Evolutionary conservation across 2,797 vertebrate genomes (phyloP), one percentile per base, ranked within the genome.

Genomic region (Melanotaenia trifasciata): DNA sequence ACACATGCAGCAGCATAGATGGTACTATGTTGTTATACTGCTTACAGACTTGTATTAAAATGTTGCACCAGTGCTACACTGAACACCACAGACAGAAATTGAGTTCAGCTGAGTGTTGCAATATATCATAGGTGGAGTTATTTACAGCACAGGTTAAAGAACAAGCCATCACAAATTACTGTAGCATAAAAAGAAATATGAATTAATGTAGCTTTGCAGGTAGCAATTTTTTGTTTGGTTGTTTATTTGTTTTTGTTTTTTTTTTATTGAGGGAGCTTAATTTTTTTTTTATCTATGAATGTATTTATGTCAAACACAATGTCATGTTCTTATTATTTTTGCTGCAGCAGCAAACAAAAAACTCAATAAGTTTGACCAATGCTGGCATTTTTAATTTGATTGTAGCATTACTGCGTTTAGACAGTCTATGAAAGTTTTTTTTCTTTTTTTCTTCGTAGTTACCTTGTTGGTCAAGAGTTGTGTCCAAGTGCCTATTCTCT

Each of bases 401-500:
- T 64, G 71, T 73, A 70, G 54, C 70, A 51, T 33, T 24, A 35
- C 32, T 35, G 43, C 12, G 20, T 76, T 63, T 66, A 66, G 32
- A 33, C 32, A 71, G 50, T 66, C 18, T 53, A 22, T 38, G 30
- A 65, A 12, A 24, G 18, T 8, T 24, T n/a, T 38, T 13, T 40
- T 40, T 43, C 1, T 3, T 32, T 22, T 22, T 4, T 50, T 67
- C 20, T 6, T 30, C 24, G 11, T 12, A 33, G 20, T 51, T n/a
- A 24, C 30, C 81, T 78, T 78, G 65, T 66, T 67, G 58, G 66
- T 75, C 60, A 76, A 40, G 60, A 67, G 72, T 72, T 77, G 78
- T 81, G 79, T 88, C 82, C 64, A 94, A 93, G 94, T 90, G 92
- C 93, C 92, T 94, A 69, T 56, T 87, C 82, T 87, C 85, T 81